Evolutionary conservation across 2,888 invertebrate genomes (phyloP), one percentile per base, ranked within the genome.

Genomic region (Eumacrocentrus americanus): DNA sequence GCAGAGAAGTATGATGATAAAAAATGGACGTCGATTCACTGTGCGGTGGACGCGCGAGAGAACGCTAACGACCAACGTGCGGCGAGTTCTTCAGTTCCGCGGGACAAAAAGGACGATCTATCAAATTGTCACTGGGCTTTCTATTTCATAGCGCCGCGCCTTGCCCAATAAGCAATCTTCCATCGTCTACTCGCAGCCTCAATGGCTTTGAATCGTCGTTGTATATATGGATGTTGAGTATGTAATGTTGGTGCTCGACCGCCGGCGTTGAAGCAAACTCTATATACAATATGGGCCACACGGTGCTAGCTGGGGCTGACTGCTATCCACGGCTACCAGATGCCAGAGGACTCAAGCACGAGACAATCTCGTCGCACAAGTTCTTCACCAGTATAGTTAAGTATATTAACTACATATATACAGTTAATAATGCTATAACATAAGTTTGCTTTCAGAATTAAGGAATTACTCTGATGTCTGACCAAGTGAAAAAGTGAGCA

Each of bases 121-220:
- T 78, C 78, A 78, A 77, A 78, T 78, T 76, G 78, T 78, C 77
- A 74, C 73, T 73, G 67, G 66, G 67, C 71, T 70, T 70, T 69
- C 71, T 71, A 70, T 73, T 72, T 68, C 66, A 61, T 67, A 67
- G 67, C 66, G 60, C 63, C 64, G 66, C 63, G 59, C 61, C 63
- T 67, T 64, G 61, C 62, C 69, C 51, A 58, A 51, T 75, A 75
- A 75, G 72, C 71, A 71, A 70, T 73, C 72, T 65, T 65, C 66
- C 52, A 57, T 52, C 20, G 9, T 2, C 11, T 37, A 37, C 6
- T 12, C 35, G 46, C 34, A 25, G 29, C 65, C 58, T 58, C 51
- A 57, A 63, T 61, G 38, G 46, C 40, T 48, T 54, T 25, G 48
- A 22, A 18, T 46, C 20, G 55, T 14, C 35, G 29, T 20, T 44